Evolutionary conservation across 2,113 vertebrate species (phyloP).

Genomic region (Connochaetes taurinus): DNA sequence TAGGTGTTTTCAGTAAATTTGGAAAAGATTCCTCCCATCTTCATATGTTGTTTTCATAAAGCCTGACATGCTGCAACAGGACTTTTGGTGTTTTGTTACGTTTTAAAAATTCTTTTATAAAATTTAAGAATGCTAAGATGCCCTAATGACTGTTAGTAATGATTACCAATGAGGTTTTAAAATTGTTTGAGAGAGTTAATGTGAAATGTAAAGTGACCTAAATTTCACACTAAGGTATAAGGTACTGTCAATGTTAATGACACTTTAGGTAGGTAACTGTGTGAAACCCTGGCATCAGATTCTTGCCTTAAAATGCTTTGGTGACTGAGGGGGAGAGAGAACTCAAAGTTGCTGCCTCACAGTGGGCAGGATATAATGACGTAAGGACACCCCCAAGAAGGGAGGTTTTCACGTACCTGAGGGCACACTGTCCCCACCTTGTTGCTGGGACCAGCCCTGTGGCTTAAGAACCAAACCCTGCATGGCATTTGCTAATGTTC

Average conservation of each 20-base stretch:
- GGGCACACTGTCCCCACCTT: accelerated
- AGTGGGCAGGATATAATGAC: not conserved
- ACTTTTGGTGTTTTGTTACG: not conserved
- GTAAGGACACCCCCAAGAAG: not conserved
- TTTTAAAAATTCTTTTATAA: not conserved
- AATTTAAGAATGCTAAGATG: not conserved
- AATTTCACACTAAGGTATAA: not conserved
- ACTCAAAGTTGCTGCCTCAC: not conserved
- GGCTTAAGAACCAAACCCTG: not conserved
- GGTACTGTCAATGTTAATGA: not conserved
- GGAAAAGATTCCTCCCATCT: not conserved
- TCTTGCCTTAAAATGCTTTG: not conserved
- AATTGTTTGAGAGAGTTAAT: not conserved
- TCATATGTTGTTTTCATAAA: not conserved
- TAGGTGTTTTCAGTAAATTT: not conserved
- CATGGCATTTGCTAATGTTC: not conserved
- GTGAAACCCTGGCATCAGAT: not conserved
- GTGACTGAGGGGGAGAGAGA: not conserved
- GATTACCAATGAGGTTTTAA: not conserved
- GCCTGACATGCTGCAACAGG: not conserved
- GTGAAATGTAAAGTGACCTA: not conserved
- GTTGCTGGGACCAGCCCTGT: not conserved
- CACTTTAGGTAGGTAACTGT: not conserved
- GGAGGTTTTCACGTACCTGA: accelerated
- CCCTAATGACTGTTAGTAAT: no score